Evolutionary conservation across 2,888 invertebrate genomes (phyloP), one percentile per base, ranked within the genome.

Genomic region (Tolmerus cingulatus): DNA sequence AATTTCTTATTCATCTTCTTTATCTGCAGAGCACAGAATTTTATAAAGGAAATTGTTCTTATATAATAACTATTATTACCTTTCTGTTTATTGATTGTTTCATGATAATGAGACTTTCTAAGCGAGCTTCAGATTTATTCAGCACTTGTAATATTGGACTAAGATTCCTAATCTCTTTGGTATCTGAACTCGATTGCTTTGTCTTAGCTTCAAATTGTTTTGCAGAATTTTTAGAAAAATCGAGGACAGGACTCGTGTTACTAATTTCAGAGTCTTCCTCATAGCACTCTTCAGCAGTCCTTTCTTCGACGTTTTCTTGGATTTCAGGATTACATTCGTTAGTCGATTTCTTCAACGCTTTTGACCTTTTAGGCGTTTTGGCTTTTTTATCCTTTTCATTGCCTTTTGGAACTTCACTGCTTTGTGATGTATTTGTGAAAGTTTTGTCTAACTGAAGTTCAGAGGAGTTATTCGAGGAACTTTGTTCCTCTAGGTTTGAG

Each of bases 31-130:
- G n/a, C 51, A 12, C 9, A 79, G 23, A 3, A 5, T 30, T 51
- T 14, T 30, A 51, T 40, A 43, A 51, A 27, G 16, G 46, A 79
- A 27, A n/a, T 1, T 19, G 19, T 34, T 23, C 5, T 12, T 51
- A 51, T 51, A 51, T 51, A 51, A n/a, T 46, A 46, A 16, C 1
- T 12, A 88, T 4, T 30, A 87, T 91, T 92, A 9, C 89, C 88
- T 86, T 90, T 88, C 3, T 90, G 88, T 46, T 90, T 91, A 2
- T 51, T n/a, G 51, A 51, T n/a, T n/a, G 16, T 51, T 51, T 51
- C 4, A 91, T 91, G 14, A 88, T 89, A 87, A 91, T 92, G 7
- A 91, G 91, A 1, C 90, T 91, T 66, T 90, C 89, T 3, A 92
- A 87, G 5, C 91, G 90, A 23, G 88, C 89, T 40, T 91, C 90